A percentile compares a stretch with the other conserved stretches of the same genome.
phyloP scores from a whole-genome alignment of 2,888 invertebrate genomes.

The Plagodis dolabraria region DNA sequence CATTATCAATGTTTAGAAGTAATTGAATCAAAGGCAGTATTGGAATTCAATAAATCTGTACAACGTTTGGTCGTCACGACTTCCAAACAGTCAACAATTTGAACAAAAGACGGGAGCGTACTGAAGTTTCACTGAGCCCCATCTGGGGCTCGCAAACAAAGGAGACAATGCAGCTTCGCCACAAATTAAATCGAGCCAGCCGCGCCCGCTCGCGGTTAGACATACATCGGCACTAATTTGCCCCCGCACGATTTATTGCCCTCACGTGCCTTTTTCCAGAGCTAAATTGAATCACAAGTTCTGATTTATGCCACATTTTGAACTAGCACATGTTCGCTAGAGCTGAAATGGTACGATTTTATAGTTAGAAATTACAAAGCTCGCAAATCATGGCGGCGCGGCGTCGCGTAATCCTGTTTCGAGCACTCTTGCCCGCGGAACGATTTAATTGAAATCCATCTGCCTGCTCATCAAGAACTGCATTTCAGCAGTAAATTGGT shows the following conservation, averaged over 20 bases:
- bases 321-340: constrained; percentile 24
- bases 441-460: constrained; percentile 56
- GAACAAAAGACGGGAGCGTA: constrained; percentile 58
- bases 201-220: constrained; percentile 50
- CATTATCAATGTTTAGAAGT: constrained; percentile 19
- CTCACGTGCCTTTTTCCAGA: constrained; percentile 57
- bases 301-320: constrained; percentile 46
- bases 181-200: constrained; percentile 63
- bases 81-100: constrained; percentile 51
- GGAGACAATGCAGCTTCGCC: constrained; percentile 60
- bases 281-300: constrained; percentile 52
- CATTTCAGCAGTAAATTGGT: constrained; percentile 47
- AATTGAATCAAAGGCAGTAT: constrained; percentile 38
- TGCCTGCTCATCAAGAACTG: constrained; percentile 44
- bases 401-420: constrained; percentile 43
- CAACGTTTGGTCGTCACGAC: constrained; percentile 42
- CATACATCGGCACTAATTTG: constrained; percentile 69
- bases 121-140: constrained; percentile 55
- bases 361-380: constrained; percentile 36
- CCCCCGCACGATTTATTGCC: constrained; percentile 61
- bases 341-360: constrained; percentile 28
- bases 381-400: constrained; percentile 37
- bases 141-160: constrained; percentile 61
- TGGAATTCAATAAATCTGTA: constrained; percentile 56
- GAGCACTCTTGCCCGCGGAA: constrained; percentile 34